These are phyloP conservation scores for Neria commutata DNA, from an alignment of 2,888 invertebrate genomes.

Conservation along the genomic window DNA sequence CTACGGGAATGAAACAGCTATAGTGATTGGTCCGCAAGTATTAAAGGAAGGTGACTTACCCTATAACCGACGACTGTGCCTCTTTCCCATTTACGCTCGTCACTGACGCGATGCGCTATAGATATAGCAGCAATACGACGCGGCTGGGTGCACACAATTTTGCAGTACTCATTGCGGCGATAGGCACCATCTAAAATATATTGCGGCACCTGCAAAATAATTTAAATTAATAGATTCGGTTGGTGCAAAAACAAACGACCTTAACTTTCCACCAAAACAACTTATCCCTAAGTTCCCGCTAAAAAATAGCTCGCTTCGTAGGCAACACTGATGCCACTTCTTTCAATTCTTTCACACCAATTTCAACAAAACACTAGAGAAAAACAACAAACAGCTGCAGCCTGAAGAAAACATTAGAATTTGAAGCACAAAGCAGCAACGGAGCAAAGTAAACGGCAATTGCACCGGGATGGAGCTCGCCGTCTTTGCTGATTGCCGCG, in stretches of 20 bases:
- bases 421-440: too few species aligned
- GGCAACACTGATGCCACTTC: too few species aligned
- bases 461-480: slow-evolving; percentile 35
- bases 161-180: slow-evolving; percentile 71
- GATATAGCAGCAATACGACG: slow-evolving; percentile 91
- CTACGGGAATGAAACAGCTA: slow-evolving; percentile 26
- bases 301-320: too few species aligned
- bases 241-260: too few species aligned
- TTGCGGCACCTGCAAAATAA: slow-evolving; percentile 73
- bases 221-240: too few species aligned
- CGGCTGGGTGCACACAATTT: slow-evolving; percentile 92
- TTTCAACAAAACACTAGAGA: too few species aligned
- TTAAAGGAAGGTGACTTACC: slow-evolving; percentile 63
- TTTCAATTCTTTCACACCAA: too few species aligned
- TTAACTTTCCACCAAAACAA: too few species aligned
- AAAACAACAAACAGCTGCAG: too few species aligned
- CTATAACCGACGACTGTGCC: slow-evolving; percentile 89
- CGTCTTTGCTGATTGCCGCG: slow-evolving; percentile 39
- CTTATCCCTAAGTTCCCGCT: too few species aligned
- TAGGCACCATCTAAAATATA: slow-evolving; percentile 84
- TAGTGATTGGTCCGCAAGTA: background rate
- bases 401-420: too few species aligned
- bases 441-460: too few species aligned
- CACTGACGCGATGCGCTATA: slow-evolving; percentile 82
- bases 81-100: slow-evolving; percentile 81